Evolutionary conservation across 1,140 invertebrate genomes (phyloP).

Genomic region (Gryon sp.): DNA sequence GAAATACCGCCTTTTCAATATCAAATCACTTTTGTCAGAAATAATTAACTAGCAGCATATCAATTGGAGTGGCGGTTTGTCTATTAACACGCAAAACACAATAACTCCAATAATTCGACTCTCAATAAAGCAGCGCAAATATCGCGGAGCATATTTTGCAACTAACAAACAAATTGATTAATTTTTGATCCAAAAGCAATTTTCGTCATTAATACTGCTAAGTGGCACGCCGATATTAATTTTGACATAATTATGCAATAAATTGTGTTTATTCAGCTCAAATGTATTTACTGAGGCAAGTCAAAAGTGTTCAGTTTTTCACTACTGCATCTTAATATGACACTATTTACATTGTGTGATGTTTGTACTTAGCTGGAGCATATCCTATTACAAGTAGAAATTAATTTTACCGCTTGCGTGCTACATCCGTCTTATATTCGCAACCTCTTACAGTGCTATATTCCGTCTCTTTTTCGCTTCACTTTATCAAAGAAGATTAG

Average conservation of each 20-base stretch:
- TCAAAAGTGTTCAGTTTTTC: conserved; percentile 37
- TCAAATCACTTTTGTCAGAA: too few relatives aligned
- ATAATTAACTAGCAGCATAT: background rate
- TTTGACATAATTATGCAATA: conserved; percentile 35
- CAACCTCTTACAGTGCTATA: background rate
- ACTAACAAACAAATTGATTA: conserved; percentile 37
- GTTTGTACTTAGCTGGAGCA: conserved; percentile 32
- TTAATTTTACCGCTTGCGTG: conserved; percentile 43
- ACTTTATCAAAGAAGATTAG: conserved; percentile 62
- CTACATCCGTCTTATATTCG: conserved; percentile 8
- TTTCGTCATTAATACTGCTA: conserved; percentile 25
- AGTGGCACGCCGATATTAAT: conserved; percentile 21
- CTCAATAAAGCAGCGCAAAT: conserved; percentile 13
- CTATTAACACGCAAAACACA: conserved; percentile 2
- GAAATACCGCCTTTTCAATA: too few relatives aligned
- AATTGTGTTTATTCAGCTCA: conserved; percentile 36
- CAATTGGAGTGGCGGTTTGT: background rate
- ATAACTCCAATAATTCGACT: conserved; percentile 4
- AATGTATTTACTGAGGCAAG: background rate
- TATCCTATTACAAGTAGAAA: conserved; percentile 54
- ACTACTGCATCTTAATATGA: conserved; percentile 1
- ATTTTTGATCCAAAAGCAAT: background rate
- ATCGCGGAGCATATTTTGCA: conserved; percentile 3
- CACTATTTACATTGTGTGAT: conserved; percentile 23
- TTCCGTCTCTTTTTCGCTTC: conserved; percentile 13